Evolutionary conservation across 1,140 invertebrate species (phyloP), one percentile per base, ranked within the genome.

Genomic region (Eriocheir sinensis): DNA sequence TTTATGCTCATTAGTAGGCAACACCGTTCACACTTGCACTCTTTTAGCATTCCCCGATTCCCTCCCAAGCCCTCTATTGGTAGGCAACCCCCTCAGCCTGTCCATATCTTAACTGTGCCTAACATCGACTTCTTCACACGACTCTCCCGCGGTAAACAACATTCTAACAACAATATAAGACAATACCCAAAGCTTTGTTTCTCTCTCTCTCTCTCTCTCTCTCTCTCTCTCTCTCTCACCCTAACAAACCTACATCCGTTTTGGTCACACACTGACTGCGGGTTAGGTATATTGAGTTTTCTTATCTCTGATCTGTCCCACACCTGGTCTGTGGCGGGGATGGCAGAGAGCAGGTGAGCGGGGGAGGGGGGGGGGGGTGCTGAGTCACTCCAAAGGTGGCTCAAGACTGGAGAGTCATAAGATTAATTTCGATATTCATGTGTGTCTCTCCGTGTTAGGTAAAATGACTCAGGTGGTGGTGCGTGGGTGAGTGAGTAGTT

Each of bases 271-370:
- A 94, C 93, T 38, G 93, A 86, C 44, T 79, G 93, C 17, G 93
- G 93, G 41, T 89, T 94, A 40, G 93, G 93, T n/a, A 86, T 60
- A 86, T 94, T 94, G 60, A 72, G 93, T 6, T 86, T 94, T 48
- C 93, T 53, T 41, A 89, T 94, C 85, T 94, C 93, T 41, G 93
- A 72, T 79, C 40, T 89, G 93, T 94, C 93, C 93, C 93, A 94
- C 32, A 94, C 86, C 88, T 94, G 93, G 44, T 94, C 93, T 94
- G 93, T 94, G 44, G 83, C n/a, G 85, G 88, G 34, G 38, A 88
- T 48, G 83, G 79, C 80, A 90, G 81, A 85, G 38, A 72, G 48
- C 60, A 21, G 60, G 60, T 72, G 60, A 72, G 60, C 60, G n/a
- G n/a, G n/a, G 12, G 60, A n/a, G 60, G 60, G n/a, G 60, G 60